Evolutionary conservation across 2,113 vertebrate genomes (phyloP).

Genomic region (Menidia beryllina): DNA sequence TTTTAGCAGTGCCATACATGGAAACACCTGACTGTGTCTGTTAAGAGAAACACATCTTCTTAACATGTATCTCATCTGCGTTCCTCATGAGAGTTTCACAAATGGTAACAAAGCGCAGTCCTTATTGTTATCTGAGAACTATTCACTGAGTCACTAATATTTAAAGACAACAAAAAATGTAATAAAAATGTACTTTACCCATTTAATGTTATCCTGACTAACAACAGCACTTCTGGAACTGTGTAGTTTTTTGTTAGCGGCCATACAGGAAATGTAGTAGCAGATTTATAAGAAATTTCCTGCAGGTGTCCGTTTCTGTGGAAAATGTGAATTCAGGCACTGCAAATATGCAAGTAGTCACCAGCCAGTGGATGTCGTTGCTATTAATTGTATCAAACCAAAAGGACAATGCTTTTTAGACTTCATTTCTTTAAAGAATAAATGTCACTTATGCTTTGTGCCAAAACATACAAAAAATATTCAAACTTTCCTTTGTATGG

Average conservation of each 20-base stretch:
- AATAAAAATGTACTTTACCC: too few species aligned
- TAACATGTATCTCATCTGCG: slow-evolving; percentile 25
- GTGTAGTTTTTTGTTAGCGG: not conserved
- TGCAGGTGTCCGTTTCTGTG: not conserved
- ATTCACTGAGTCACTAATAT: not conserved
- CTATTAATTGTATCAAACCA: not conserved
- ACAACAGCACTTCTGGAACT: not conserved
- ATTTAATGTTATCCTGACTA: not conserved
- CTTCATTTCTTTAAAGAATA: too few species aligned
- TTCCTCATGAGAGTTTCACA: slow-evolving; percentile 17
- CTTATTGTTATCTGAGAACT: not conserved
- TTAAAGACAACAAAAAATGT: too few species aligned
- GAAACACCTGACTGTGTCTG: slow-evolving; percentile 69
- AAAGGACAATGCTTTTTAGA: not conserved
- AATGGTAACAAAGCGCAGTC: not conserved
- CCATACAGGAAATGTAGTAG: not conserved
- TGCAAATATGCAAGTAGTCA: not conserved
- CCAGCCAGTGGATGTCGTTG: not conserved
- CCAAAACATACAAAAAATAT: slow-evolving; percentile 9
- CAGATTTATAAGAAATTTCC: not conserved
- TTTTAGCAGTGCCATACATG: slow-evolving; percentile 62
- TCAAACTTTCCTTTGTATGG: not conserved
- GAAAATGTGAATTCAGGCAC: not conserved
- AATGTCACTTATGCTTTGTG: not conserved
- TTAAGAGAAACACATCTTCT: slow-evolving; percentile 50